Percentiles rank a stretch among this genome's conserved stretches.
Conservation (phyloP, 1,140 invertebrate genomes). For the Nephila pilipes region DNA sequence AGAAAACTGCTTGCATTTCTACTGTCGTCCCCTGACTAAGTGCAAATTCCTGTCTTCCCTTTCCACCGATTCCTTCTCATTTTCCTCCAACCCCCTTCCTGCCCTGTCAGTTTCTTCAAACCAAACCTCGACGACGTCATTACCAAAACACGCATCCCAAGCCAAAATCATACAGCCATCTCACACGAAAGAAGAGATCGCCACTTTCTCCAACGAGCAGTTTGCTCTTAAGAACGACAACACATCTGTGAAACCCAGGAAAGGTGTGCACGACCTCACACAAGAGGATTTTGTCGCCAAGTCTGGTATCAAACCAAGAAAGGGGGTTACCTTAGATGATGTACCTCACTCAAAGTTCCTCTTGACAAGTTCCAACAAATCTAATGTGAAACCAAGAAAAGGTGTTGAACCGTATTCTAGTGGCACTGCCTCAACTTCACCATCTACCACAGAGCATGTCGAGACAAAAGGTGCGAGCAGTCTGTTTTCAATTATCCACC, state of each 20-base stretch:
- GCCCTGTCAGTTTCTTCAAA: slow-evolving; percentile 35
- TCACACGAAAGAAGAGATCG: slow-evolving; percentile 24
- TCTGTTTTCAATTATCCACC: neutral
- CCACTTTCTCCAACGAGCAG: slow-evolving; percentile 48
- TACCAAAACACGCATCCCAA: neutral
- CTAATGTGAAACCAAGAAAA: slow-evolving; percentile 67
- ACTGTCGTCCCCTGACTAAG: slow-evolving; percentile 49
- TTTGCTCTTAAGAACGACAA: slow-evolving; percentile 62
- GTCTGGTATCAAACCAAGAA: slow-evolving; percentile 68
- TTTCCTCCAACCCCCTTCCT: slow-evolving; percentile 1
- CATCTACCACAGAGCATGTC: too few relatives aligned
- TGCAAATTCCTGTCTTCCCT: slow-evolving; percentile 67
- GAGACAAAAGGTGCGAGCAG: neutral
- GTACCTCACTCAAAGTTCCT: slow-evolving; percentile 34
- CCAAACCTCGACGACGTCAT: neutral
- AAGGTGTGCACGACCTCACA: slow-evolving; percentile 36
- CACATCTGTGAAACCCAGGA: slow-evolving; percentile 62
- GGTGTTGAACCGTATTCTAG: slow-evolving; percentile 48
- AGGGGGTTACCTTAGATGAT: slow-evolving; percentile 52
- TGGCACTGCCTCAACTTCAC: too few relatives aligned
- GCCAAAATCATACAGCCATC: neutral
- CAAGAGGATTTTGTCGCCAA: neutral
- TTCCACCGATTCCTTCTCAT: slow-evolving; percentile 47
- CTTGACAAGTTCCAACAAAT: neutral
- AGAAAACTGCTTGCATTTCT: slow-evolving; percentile 52